These are phyloP conservation scores for Agrochola macilenta DNA, from an alignment of 2,888 invertebrate species.

Conservation along the genomic window DNA sequence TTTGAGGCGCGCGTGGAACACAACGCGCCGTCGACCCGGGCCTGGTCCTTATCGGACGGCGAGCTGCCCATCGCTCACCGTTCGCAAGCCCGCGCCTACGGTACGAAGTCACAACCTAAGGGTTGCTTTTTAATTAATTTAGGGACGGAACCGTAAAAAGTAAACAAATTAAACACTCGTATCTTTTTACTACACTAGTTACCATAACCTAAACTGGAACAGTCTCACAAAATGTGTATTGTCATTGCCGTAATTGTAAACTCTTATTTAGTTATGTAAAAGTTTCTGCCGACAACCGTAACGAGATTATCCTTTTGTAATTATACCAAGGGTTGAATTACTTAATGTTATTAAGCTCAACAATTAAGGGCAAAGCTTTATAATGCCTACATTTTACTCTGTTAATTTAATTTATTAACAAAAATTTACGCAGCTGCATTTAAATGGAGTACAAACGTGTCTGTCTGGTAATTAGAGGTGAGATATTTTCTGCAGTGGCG, in stretches of 20 bases:
- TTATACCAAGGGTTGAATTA: slow-evolving; percentile 62
- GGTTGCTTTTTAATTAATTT: background rate
- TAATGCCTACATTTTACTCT: slow-evolving; percentile 35
- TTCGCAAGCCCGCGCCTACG: too few relatives aligned
- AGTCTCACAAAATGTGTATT: slow-evolving; percentile 46
- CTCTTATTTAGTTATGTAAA: slow-evolving; percentile 64
- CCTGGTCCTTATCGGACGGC: too few relatives aligned
- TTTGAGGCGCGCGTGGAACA: too few relatives aligned
- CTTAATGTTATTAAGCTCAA: slow-evolving; percentile 53
- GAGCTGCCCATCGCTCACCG: too few relatives aligned
- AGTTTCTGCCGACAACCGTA: slow-evolving; percentile 55
- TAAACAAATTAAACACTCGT: slow-evolving; percentile 32
- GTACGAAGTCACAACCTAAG: background rate
- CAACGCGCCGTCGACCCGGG: too few relatives aligned
- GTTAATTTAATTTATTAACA: slow-evolving; percentile 25
- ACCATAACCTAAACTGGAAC: slow-evolving; percentile 32
- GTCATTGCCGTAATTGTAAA: slow-evolving; percentile 52
- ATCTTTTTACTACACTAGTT: slow-evolving; percentile 42
- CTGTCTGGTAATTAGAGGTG: slow-evolving; percentile 24
- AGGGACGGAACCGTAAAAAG: background rate
- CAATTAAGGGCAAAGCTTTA: slow-evolving; percentile 51
- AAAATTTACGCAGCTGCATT: slow-evolving; percentile 55
- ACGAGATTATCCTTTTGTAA: slow-evolving; percentile 65
- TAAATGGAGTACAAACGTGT: slow-evolving; percentile 39
- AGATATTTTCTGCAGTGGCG: slow-evolving; percentile 14